Evolutionary conservation across 2,888 invertebrate species (phyloP).

Genomic region (Eilema depressum): DNA sequence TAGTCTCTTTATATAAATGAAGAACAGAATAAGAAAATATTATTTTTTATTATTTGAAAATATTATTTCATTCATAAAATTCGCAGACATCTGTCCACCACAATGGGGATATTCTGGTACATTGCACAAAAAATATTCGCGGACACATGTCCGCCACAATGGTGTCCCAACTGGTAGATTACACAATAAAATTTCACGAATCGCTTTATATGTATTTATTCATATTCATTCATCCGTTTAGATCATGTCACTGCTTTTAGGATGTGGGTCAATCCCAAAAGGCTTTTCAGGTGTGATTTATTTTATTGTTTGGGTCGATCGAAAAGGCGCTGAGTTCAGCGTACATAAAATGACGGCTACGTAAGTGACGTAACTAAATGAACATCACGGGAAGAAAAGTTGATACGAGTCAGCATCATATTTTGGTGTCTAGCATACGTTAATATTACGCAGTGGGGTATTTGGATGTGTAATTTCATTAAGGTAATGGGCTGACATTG

Average conservation of each 20-base stretch:
- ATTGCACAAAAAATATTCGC: slow-evolving; percentile 3
- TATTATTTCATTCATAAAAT: neutral
- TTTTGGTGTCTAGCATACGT: neutral
- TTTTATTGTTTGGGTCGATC: neutral
- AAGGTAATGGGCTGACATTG: too few species aligned
- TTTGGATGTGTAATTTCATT: neutral
- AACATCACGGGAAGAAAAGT: neutral
- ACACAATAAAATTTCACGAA: slow-evolving; percentile 6
- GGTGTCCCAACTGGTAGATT: neutral
- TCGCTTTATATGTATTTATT: slow-evolving; percentile 5
- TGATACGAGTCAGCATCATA: neutral
- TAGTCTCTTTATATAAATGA: too few species aligned
- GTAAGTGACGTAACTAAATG: neutral
- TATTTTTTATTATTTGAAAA: too few species aligned
- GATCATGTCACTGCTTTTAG: neutral
- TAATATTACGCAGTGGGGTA: neutral
- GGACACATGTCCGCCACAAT: neutral
- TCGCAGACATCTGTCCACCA: neutral
- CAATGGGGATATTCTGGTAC: neutral
- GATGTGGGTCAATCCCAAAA: neutral
- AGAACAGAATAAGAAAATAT: too few species aligned
- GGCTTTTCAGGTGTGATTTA: neutral
- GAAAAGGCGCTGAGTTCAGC: neutral
- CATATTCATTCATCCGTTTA: slow-evolving; percentile 8
- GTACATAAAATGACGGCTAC: neutral